A percentile compares a stretch with the other conserved stretches of the same genome.
These are phyloP conservation scores for Parazoanthus swiftii DNA, from an alignment of 92 coral and sea anemone genomes.

Conservation along the genomic window DNA sequence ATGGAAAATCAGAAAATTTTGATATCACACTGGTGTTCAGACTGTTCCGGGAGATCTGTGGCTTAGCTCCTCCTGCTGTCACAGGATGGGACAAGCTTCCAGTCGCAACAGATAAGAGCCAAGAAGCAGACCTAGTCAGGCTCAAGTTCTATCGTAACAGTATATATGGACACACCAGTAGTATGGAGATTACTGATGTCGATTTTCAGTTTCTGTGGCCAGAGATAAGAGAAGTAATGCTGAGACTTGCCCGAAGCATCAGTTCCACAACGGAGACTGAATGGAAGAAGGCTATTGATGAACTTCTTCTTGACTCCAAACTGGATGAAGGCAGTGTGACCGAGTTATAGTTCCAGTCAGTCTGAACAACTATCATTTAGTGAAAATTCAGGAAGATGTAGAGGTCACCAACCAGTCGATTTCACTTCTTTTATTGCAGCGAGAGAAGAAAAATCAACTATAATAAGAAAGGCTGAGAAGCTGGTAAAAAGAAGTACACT, in stretches of 20 bases:
- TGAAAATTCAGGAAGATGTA: no score
- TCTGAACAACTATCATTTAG: no score
- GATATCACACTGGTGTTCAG: neutral
- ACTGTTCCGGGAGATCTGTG: slow-evolving; percentile 17
- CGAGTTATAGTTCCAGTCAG: slow-evolving; percentile 35
- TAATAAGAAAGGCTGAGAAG: no score
- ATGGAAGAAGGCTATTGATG: slow-evolving; percentile 45
- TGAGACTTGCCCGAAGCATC: slow-evolving; percentile 49
- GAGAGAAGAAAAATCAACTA: no score
- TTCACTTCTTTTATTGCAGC: no score
- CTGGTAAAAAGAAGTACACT: no score
- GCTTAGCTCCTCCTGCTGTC: slow-evolving; percentile 32
- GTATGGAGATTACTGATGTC: slow-evolving; percentile 49
- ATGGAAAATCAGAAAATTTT: neutral
- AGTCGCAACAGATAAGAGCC: neutral
- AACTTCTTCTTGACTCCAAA: slow-evolving; percentile 44
- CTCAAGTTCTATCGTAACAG: slow-evolving; percentile 54
- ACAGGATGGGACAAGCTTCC: slow-evolving; percentile 52
- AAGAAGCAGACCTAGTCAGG: slow-evolving; percentile 53
- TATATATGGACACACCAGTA: slow-evolving; percentile 47
- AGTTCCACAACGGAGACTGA: slow-evolving; percentile 25
- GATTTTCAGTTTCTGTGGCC: slow-evolving; percentile 51
- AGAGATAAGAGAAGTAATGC: slow-evolving; percentile 44
- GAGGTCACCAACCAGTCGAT: no score
- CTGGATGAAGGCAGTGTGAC: slow-evolving; percentile 29